Percentiles rank a stretch among this genome's conserved stretches.
Conservation (phyloP, 2,113 vertebrate genomes). For the Campylomormyrus numenius region DNA sequence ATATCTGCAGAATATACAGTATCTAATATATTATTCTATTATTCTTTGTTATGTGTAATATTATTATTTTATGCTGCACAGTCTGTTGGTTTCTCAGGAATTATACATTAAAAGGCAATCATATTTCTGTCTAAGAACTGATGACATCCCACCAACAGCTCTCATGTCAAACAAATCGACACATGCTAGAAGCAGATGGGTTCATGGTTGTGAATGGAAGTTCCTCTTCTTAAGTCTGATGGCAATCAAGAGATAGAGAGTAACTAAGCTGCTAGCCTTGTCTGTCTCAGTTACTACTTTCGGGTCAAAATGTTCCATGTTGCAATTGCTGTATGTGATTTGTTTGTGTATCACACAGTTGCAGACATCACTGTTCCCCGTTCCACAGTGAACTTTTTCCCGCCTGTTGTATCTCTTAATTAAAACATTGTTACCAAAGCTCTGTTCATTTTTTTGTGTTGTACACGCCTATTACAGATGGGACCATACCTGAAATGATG, state of each 20-base stretch:
- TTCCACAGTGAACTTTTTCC: neutral
- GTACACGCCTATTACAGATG: neutral
- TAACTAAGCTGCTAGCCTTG: neutral
- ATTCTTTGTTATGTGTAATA: neutral
- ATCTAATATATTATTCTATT: neutral
- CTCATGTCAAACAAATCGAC: no score
- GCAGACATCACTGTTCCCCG: neutral
- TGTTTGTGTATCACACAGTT: neutral
- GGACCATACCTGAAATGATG: neutral
- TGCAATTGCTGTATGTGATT: neutral
- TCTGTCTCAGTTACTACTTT: neutral
- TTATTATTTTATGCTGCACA: neutral
- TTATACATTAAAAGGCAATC: neutral
- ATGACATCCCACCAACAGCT: neutral
- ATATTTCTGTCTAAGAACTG: neutral
- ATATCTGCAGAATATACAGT: neutral
- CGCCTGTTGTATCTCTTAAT: neutral
- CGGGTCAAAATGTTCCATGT: neutral
- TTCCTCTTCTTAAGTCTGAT: neutral
- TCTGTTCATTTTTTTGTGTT: neutral
- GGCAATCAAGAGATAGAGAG: neutral
- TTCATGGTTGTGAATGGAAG: neutral
- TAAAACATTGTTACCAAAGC: neutral
- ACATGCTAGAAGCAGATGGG: neutral
- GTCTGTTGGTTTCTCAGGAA: neutral